Conservation (phyloP, 2,113 vertebrate genomes). For the Cromileptes altivelis region DNA sequence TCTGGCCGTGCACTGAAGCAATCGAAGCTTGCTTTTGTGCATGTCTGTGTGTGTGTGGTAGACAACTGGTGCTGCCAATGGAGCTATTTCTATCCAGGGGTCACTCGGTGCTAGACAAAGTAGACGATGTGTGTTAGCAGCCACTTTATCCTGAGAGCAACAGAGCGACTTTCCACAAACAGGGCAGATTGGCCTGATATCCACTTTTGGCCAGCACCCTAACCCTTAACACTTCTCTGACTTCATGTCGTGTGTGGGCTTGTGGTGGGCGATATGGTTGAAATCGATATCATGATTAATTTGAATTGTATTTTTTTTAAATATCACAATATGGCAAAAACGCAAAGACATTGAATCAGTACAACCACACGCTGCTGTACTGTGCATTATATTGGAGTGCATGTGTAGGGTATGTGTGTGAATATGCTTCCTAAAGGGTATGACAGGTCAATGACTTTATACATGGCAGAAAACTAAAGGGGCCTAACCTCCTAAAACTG, state of each 20-base stretch:
- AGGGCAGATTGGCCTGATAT: conserved; percentile 1
- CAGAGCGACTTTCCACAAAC: conserved; percentile 8
- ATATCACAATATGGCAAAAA: neutral
- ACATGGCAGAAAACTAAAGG: conserved; percentile 5
- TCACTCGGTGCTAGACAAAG: conserved; percentile 60
- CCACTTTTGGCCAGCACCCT: neutral
- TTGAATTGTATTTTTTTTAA: neutral
- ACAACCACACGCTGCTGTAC: neutral
- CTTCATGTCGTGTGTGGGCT: neutral
- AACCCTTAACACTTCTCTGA: neutral
- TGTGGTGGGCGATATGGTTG: neutral
- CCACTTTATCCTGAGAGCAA: conserved; percentile 50
- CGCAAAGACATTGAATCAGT: neutral
- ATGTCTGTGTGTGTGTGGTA: conserved; percentile 25
- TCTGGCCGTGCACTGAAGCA: conserved; percentile 23
- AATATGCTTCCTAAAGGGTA: neutral
- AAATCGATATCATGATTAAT: neutral
- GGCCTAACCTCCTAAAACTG: neutral
- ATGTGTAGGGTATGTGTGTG: neutral
- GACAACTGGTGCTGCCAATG: conserved; percentile 61
- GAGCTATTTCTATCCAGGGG: conserved; percentile 73
- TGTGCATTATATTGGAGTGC: neutral
- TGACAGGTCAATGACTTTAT: conserved; percentile 1
- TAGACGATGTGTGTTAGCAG: conserved; percentile 51
- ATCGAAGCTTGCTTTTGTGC: conserved; percentile 11